These are phyloP conservation scores for Anas bernieri DNA, from an alignment of 2,797 vertebrate genomes.

Conservation along the genomic window DNA sequence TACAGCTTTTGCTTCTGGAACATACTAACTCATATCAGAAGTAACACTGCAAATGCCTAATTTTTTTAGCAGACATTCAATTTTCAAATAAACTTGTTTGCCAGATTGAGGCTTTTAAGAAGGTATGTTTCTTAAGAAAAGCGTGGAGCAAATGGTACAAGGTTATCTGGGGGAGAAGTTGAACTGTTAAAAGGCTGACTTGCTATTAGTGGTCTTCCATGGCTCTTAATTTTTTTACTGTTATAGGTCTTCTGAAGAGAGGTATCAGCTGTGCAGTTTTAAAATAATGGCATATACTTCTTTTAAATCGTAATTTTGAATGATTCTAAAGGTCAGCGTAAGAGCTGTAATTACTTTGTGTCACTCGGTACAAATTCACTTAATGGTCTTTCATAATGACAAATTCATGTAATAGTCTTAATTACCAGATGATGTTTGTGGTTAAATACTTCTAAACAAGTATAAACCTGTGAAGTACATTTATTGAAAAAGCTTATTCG, in stretches of 20 bases:
- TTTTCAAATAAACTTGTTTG: conserved; percentile 14
- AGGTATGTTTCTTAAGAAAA: not conserved
- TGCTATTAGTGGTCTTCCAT: not conserved
- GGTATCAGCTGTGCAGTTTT: not conserved
- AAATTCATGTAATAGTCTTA: not conserved
- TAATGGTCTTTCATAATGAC: not conserved
- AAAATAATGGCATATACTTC: not conserved
- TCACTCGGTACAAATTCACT: not conserved
- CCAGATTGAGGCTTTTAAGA: not conserved
- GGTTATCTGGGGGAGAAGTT: not conserved
- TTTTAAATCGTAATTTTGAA: not conserved
- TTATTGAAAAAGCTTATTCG: not conserved
- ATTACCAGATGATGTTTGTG: not conserved
- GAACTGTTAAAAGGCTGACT: not conserved
- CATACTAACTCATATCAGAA: not conserved
- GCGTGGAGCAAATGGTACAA: not conserved
- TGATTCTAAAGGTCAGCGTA: not conserved
- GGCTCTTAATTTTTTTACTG: not conserved
- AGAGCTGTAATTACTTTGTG: not conserved
- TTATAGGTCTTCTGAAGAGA: not conserved
- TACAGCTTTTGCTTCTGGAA: conserved; percentile 46
- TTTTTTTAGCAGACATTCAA: not conserved
- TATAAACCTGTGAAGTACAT: not conserved
- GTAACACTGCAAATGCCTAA: not conserved
- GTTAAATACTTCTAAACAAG: not conserved